A percentile compares a stretch with the other conserved stretches of the same genome.
Conservation (phyloP, 2,797 vertebrate genomes). For the Falco cherrug region DNA sequence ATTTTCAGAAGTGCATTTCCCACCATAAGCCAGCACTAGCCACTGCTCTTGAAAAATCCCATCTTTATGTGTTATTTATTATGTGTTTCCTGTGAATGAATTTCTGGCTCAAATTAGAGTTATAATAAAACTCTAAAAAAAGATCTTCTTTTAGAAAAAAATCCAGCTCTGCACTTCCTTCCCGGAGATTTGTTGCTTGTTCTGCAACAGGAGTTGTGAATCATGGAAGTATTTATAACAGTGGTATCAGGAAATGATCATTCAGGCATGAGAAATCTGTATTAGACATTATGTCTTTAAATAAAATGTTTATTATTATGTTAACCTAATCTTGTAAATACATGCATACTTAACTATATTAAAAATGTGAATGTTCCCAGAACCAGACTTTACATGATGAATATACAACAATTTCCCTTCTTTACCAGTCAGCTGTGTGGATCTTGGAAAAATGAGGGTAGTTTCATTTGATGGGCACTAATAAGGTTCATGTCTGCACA, state of each 20-base stretch:
- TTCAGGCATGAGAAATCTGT: not conserved
- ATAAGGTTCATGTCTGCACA: not conserved
- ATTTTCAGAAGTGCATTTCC: not conserved
- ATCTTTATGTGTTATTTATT: not conserved
- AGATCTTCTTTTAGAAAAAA: not conserved
- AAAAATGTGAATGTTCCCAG: slow-evolving; percentile 22
- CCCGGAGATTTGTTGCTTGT: not conserved
- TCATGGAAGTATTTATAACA: not conserved
- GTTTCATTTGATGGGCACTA: not conserved
- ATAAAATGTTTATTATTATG: not conserved
- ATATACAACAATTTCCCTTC: not conserved
- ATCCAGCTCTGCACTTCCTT: not conserved
- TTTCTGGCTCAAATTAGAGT: not conserved
- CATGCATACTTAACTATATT: slow-evolving; percentile 5
- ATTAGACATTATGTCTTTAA: not conserved
- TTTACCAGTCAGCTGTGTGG: not conserved
- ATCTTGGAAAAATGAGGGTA: not conserved
- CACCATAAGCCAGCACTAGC: not conserved
- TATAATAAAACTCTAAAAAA: not conserved
- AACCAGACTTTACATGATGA: not conserved
- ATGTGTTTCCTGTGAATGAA: not conserved
- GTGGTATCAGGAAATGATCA: not conserved
- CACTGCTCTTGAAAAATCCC: not conserved
- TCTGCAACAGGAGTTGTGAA: not conserved
- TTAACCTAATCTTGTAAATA: slow-evolving; percentile 21